Percentiles rank a stretch among this genome's conserved stretches.
These are phyloP conservation scores for Lamellibrachia satsuma DNA, from an alignment of 2,888 invertebrate species.

Conservation along the genomic window DNA sequence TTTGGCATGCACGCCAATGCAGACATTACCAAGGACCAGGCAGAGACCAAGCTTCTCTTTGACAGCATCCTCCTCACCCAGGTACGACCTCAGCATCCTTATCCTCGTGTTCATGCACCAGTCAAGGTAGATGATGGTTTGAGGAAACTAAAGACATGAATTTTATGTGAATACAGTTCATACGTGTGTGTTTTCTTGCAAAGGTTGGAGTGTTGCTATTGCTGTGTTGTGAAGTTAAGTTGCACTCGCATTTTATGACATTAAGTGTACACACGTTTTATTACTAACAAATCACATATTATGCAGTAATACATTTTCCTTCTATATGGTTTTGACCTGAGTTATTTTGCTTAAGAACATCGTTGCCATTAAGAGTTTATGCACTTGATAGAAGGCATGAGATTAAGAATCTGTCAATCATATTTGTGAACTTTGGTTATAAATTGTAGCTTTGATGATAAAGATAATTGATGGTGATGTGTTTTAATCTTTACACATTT, in stretches of 20 bases:
- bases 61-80: constrained; percentile 67
- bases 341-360: not conserved
- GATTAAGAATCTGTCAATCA: too few relatives aligned
- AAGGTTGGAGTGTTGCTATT: not conserved
- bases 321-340: not conserved
- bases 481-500: not conserved
- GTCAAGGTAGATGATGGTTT: not conserved
- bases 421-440: not conserved
- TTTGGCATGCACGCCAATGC: constrained; percentile 68
- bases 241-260: not conserved
- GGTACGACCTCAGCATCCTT: constrained; percentile 47
- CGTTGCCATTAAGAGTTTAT: too few relatives aligned
- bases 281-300: not conserved
- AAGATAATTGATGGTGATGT: not conserved
- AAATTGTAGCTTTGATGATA: not conserved
- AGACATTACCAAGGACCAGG: constrained; percentile 68
- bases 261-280: not conserved
- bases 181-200: not conserved
- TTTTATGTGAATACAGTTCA: not conserved
- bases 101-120: not conserved
- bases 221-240: not conserved
- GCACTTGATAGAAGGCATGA: too few relatives aligned
- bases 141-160: not conserved
- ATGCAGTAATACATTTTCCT: not conserved
- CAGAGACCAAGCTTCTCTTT: constrained; percentile 66